Evolutionary conservation across 2,113 vertebrate genomes (phyloP), one percentile per base, ranked within the genome.

Genomic region (Aspiorhynchus laticeps): DNA sequence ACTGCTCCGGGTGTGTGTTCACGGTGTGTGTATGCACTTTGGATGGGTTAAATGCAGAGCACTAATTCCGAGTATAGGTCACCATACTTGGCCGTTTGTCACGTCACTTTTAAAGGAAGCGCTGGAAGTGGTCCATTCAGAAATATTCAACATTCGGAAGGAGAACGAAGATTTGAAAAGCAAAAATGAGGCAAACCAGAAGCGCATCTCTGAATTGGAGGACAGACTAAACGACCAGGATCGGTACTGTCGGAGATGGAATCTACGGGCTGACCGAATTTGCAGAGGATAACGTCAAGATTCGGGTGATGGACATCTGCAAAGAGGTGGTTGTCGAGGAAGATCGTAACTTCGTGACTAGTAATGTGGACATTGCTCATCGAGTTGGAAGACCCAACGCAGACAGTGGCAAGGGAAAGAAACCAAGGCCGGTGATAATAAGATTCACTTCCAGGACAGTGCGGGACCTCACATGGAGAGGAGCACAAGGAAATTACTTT

Each of bases 31-130:
- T n/a, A n/a, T n/a, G n/a, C n/a, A n/a, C n/a, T n/a, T n/a, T n/a
- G n/a, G n/a, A n/a, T n/a, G n/a, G n/a, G n/a, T n/a, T n/a, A n/a
- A n/a, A n/a, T n/a, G n/a, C n/a, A n/a, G n/a, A n/a, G n/a, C n/a
- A n/a, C n/a, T n/a, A n/a, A n/a, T n/a, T n/a, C n/a, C n/a, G n/a
- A n/a, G n/a, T n/a, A n/a, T n/a, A n/a, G n/a, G n/a, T n/a, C n/a
- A n/a, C n/a, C n/a, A n/a, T n/a, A n/a, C n/a, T n/a, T n/a, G n/a
- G n/a, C n/a, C n/a, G n/a, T n/a, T n/a, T n/a, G n/a, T n/a, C n/a
- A n/a, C n/a, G n/a, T n/a, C n/a, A n/a, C 65, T 69, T 31, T 69
- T 69, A 12, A 33, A 69, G 15, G 65, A 69, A 69, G 65, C 65
- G 1, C 14, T 69, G 12, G 65, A 69, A 36, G 28, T 69, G 65